These are phyloP conservation scores for Cyclargus thomasi DNA, from an alignment of 1,140 invertebrate species.

Conservation along the genomic window DNA sequence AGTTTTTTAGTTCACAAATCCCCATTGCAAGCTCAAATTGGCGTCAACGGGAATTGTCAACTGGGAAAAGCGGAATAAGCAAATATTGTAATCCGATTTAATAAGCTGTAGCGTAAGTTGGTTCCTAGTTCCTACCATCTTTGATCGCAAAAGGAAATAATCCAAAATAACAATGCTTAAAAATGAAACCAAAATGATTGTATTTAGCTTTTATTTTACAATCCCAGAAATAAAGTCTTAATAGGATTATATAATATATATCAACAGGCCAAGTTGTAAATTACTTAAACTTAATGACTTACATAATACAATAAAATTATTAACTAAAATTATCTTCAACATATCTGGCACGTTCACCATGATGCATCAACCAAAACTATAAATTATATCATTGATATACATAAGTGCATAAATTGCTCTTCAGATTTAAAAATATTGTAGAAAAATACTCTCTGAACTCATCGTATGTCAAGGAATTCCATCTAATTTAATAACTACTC, in stretches of 20 bases:
- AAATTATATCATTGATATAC: constrained; percentile 61
- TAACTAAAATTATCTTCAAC: constrained; percentile 73
- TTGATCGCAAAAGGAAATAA: too few species aligned
- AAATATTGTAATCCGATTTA: too few species aligned
- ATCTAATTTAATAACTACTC: constrained; percentile 53
- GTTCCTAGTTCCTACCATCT: too few species aligned
- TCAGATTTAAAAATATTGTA: constrained; percentile 70
- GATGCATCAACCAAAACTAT: constrained; percentile 66
- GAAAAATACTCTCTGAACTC: constrained; percentile 72
- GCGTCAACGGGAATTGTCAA: too few species aligned
- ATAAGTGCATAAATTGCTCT: constrained; percentile 65
- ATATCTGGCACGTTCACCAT: constrained; percentile 69
- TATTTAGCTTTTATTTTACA: constrained; percentile 72
- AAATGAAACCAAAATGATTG: constrained; percentile 48
- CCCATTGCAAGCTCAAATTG: too few species aligned
- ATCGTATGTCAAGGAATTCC: constrained; percentile 56
- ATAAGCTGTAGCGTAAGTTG: too few species aligned
- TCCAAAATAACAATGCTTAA: not conserved
- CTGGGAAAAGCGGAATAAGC: too few species aligned
- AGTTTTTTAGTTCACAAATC: too few species aligned
- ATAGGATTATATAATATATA: constrained; percentile 74
- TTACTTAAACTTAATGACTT: constrained; percentile 75
- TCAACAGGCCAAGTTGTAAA: constrained; percentile 75
- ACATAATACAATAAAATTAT: constrained; percentile 74
- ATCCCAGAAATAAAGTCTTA: constrained; percentile 75